Evolutionary conservation across 2,113 vertebrate genomes (phyloP).

Genomic region (Oreochromis niloticus): DNA sequence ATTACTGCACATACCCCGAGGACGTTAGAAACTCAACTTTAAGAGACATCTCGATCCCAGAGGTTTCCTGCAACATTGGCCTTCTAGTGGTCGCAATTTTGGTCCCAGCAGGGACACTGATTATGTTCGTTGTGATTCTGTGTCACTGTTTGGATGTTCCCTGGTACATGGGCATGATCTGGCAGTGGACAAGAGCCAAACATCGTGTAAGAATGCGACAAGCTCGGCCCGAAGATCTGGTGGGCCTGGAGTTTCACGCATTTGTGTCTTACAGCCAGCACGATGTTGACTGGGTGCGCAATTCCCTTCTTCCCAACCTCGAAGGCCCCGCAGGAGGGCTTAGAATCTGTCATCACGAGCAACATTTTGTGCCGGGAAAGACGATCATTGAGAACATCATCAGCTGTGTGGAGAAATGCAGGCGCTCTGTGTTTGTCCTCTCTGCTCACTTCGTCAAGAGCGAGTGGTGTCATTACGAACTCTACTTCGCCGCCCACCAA

Average conservation of each 20-base stretch:
- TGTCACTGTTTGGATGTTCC: constrained; percentile 77
- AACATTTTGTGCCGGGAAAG: constrained; percentile 82
- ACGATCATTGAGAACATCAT: constrained; percentile 89
- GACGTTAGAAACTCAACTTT: constrained; percentile 57
- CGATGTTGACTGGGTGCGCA: constrained; percentile 79
- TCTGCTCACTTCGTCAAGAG: constrained; percentile 89
- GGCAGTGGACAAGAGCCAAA: constrained; percentile 83
- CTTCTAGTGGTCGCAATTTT: constrained; percentile 73
- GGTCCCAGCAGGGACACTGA: constrained; percentile 53
- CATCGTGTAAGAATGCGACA: constrained; percentile 57
- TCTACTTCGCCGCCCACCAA: constrained; percentile 89
- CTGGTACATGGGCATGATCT: constrained; percentile 85
- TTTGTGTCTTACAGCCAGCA: constrained; percentile 88
- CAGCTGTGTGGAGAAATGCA: constrained; percentile 82
- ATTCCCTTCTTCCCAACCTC: constrained; percentile 76
- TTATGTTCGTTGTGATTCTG: constrained; percentile 38
- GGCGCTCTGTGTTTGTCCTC: constrained; percentile 84
- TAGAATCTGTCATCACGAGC: constrained; percentile 80
- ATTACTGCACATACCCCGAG: constrained; percentile 79
- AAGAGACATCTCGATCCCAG: constrained; percentile 68
- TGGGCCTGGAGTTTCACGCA: constrained; percentile 75
- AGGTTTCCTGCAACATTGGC: constrained; percentile 70
- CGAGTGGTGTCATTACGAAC: constrained; percentile 93
- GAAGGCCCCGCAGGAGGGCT: constrained; percentile 65
- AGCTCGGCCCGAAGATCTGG: constrained; percentile 30